Evolutionary conservation across 2,888 invertebrate species (phyloP).

Genomic region (Nomada lathburiana): DNA sequence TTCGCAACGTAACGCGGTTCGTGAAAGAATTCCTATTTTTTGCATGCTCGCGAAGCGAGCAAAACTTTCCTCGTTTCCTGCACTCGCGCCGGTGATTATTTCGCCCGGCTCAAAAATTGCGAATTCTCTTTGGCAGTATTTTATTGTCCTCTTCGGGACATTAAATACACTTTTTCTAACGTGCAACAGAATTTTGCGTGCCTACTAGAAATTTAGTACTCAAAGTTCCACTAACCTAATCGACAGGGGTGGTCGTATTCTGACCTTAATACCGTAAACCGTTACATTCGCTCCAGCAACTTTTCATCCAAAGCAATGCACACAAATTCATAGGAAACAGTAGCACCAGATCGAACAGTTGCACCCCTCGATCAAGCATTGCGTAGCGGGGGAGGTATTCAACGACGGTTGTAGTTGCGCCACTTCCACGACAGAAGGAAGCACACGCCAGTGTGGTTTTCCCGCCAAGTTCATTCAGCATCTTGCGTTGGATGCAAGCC

Average conservation of each 20-base stretch:
- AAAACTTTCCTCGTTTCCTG: constrained; percentile 46
- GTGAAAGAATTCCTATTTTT: constrained; percentile 45
- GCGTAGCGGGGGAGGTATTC: constrained; percentile 22
- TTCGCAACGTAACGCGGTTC: constrained; percentile 39
- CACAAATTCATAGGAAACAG: too few species aligned
- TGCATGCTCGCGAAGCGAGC: background rate
- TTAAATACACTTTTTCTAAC: too few species aligned
- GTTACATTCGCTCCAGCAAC: background rate
- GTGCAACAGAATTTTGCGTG: background rate
- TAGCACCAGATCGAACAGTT: background rate
- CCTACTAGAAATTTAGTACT: background rate
- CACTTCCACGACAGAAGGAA: constrained; percentile 59
- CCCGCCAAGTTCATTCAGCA: constrained; percentile 83
- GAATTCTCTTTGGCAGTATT: constrained; percentile 21
- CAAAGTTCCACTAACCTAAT: too few species aligned
- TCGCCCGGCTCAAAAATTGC: constrained; percentile 17
- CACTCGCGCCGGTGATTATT: constrained; percentile 42
- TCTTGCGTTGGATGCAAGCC: constrained; percentile 82
- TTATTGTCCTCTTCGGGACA: background rate
- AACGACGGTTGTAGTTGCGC: constrained; percentile 57
- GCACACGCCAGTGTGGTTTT: constrained; percentile 75
- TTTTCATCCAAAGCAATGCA: too few species aligned
- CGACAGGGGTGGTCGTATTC: too few species aligned
- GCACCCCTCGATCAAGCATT: constrained; percentile 29
- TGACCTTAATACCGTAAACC: too few species aligned